A percentile compares a stretch with the other conserved stretches of the same genome.
phyloP scores from a whole-genome alignment of 2,113 vertebrate genomes.

The Felis chaus region DNA sequence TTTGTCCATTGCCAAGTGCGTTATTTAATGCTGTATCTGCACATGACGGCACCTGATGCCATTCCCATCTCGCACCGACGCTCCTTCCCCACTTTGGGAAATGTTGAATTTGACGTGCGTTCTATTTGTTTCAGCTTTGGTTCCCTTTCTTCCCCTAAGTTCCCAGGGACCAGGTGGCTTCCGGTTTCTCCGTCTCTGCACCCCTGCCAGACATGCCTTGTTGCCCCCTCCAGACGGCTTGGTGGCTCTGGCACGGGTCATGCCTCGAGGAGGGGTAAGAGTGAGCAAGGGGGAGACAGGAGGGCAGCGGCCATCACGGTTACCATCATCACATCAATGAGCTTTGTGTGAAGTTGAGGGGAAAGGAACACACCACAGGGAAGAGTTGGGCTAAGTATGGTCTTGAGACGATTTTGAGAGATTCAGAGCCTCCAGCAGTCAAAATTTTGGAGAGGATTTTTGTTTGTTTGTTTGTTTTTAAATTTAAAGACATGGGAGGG shows the following conservation, averaged over 20 bases:
- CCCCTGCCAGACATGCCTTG: too few species aligned
- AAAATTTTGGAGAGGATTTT: neutral
- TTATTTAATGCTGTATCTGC: neutral
- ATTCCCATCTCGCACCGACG: fast-evolving
- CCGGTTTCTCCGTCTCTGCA: neutral
- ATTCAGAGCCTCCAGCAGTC: neutral
- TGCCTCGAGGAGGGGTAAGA: fast-evolving
- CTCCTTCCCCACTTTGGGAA: neutral
- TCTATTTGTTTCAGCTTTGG: neutral
- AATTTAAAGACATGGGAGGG: neutral
- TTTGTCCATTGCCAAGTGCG: neutral
- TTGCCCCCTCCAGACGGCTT: neutral
- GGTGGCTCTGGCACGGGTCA: neutral
- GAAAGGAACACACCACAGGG: neutral
- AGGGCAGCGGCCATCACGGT: fast-evolving
- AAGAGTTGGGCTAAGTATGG: neutral
- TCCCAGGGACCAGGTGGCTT: neutral
- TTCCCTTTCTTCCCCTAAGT: neutral
- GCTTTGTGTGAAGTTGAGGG: neutral
- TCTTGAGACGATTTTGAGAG: neutral
- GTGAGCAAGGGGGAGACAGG: fast-evolving
- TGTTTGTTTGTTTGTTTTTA: neutral
- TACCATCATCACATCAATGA: neutral
- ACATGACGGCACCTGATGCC: neutral
- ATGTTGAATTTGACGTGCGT: fast-evolving